Percentiles rank a stretch among this genome's conserved stretches.
Conservation (phyloP, 2,888 invertebrate genomes). For the Exocentrus adspersus region DNA sequence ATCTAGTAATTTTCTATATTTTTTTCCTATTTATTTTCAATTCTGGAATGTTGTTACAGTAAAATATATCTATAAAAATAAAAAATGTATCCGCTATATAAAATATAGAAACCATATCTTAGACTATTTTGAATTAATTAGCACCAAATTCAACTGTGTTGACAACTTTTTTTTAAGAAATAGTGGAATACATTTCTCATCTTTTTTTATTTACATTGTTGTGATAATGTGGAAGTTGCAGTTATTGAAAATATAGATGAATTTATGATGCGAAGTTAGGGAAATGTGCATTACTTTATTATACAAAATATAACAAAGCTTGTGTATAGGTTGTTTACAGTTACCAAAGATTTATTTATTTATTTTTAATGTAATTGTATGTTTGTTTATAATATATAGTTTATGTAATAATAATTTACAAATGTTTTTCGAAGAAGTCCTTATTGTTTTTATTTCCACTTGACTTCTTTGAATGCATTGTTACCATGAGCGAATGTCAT, state of each 20-base stretch:
- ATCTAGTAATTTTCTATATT: no score
- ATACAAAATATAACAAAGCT: constrained; percentile 44
- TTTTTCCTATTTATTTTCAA: no score
- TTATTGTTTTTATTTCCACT: constrained; percentile 3
- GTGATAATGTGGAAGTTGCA: constrained; percentile 46
- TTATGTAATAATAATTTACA: constrained; percentile 41
- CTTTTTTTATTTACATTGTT: constrained; percentile 33
- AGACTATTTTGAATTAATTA: no score
- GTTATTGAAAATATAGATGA: constrained; percentile 32
- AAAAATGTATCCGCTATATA: no score
- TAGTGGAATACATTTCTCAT: neutral
- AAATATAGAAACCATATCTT: no score
- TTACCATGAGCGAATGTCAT: constrained; percentile 2
- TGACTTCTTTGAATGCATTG: constrained; percentile 22
- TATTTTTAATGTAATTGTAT: constrained; percentile 37
- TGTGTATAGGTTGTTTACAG: constrained; percentile 50
- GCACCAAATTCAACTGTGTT: no score
- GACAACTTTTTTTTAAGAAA: no score
- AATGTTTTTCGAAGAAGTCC: constrained; percentile 20
- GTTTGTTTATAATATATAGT: constrained; percentile 44
- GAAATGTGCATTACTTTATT: constrained; percentile 40
- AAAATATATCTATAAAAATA: no score
- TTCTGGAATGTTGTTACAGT: no score
- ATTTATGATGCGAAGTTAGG: constrained; percentile 32
- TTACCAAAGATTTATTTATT: constrained; percentile 56